Evolutionary conservation across 2,797 vertebrate species (phyloP), one percentile per base, ranked within the genome.

Genomic region (Serranus cabrilla): DNA sequence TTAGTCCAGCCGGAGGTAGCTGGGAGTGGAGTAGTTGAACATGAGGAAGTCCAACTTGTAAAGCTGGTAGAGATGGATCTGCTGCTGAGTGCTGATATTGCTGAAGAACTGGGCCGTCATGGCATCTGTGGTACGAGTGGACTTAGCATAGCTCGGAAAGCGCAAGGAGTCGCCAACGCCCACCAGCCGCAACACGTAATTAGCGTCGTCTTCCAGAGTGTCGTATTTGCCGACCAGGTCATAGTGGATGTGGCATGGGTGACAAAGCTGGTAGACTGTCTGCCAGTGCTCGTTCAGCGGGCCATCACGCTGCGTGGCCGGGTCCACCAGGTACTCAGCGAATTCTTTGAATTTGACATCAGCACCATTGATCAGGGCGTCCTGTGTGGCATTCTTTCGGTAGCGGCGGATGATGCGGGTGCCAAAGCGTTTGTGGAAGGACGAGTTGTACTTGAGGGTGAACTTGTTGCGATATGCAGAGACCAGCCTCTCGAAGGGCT

Each of bases 251-350:
- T 98, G 97, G 91, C 98, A 99, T 0, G 98, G 98, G 82, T 99
- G 98, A 90, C 98, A 99, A 2, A 99, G 97, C 16, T 98, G 97
- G 92, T 96, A 95, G 13, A 98, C 98, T 0, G 98, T 98, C 91
- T 99, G 97, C 98, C 98, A 99, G 93, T 99, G 98, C 85, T 99
- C 98, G 0, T 99, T 99, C 87, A 99, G 97, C 0, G 97, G 98
- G 23, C 97, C 97, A 55, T 99, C 98, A 5, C 95, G 96, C 89
- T 96, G 96, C 0, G 98, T 99, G 27, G 96, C 96, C 0, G 98
- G 98, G 72, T 99, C 97, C 0, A 96, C 96, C 86, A 99, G 95
- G 79, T 99, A 99, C 0, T 96, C 97, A 0, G 96, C 95, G 0
- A 99, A 99, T 88, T 99, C 98, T 73, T 97, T 95, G 63, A 99